phyloP scores from a whole-genome alignment of 2,113 vertebrate genomes.

The Bubo bubo region DNA sequence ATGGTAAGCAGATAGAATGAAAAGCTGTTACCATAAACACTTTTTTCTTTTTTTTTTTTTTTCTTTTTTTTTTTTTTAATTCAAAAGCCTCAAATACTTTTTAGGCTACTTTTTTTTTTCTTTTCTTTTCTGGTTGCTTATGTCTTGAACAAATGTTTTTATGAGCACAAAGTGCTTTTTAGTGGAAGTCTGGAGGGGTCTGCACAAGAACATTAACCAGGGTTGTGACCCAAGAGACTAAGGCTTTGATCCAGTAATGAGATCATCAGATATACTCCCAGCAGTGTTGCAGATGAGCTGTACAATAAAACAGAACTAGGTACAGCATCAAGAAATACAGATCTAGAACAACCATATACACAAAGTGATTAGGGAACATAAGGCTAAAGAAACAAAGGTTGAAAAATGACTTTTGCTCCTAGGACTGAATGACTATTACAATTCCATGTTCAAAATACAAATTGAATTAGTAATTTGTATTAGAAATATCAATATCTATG shows the following conservation, averaged over 20 bases:
- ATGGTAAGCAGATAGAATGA: background rate
- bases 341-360: background rate
- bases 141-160: background rate
- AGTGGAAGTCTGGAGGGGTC: background rate
- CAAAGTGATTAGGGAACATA: background rate
- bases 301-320: background rate
- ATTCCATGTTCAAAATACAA: background rate
- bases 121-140: background rate
- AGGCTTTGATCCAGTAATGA: slow-evolving; percentile 13
- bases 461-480: slow-evolving; percentile 15
- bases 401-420: slow-evolving; percentile 2
- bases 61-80: background rate
- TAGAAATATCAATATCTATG: slow-evolving; percentile 30
- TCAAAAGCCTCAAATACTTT: background rate
- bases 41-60: background rate
- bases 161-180: background rate
- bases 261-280: background rate
- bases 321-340: background rate
- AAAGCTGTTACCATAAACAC: background rate
- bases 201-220: background rate
- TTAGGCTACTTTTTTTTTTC: background rate
- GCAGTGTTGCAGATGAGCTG: background rate
- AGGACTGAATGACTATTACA: slow-evolving; percentile 31
- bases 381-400: background rate
- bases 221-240: slow-evolving; percentile 18